These are phyloP conservation scores for Pristiophorus japonicus DNA, from an alignment of 2,113 vertebrate species.

Conservation along the genomic window DNA sequence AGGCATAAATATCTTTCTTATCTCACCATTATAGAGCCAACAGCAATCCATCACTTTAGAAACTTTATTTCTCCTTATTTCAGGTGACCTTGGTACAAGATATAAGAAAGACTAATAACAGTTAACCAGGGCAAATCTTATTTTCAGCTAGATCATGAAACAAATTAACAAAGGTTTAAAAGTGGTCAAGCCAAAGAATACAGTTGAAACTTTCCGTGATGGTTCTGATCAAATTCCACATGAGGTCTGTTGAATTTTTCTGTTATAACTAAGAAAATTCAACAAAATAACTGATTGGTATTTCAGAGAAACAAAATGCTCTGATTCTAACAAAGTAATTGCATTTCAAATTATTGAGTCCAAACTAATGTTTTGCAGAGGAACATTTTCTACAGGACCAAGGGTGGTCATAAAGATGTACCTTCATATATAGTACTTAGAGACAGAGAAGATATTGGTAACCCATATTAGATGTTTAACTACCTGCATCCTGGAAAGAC, in stretches of 20 bases:
- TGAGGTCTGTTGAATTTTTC: not conserved
- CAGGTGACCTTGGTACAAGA: constrained; percentile 28
- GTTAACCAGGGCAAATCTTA: not conserved
- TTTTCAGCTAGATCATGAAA: not conserved
- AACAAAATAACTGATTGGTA: not conserved
- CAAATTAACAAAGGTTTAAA: not conserved
- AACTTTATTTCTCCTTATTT: constrained; percentile 34
- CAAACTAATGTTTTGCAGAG: not conserved
- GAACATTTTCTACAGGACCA: not conserved
- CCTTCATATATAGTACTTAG: not conserved
- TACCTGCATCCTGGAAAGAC: not conserved
- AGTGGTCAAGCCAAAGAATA: not conserved
- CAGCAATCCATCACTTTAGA: constrained; percentile 26
- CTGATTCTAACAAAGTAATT: not conserved
- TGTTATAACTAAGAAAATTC: not conserved
- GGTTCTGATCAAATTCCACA: not conserved
- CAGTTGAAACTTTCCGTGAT: not conserved
- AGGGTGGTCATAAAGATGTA: not conserved
- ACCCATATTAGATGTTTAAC: not conserved
- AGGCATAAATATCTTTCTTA: constrained; percentile 35
- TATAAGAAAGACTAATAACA: not conserved
- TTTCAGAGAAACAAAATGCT: not conserved
- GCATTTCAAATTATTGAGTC: not conserved
- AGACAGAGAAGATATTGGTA: not conserved
- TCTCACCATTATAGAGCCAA: constrained; percentile 27